Percentiles rank a stretch among this genome's conserved stretches.
Conservation (phyloP, 2,113 vertebrate genomes). For the Sturnus vulgaris region DNA sequence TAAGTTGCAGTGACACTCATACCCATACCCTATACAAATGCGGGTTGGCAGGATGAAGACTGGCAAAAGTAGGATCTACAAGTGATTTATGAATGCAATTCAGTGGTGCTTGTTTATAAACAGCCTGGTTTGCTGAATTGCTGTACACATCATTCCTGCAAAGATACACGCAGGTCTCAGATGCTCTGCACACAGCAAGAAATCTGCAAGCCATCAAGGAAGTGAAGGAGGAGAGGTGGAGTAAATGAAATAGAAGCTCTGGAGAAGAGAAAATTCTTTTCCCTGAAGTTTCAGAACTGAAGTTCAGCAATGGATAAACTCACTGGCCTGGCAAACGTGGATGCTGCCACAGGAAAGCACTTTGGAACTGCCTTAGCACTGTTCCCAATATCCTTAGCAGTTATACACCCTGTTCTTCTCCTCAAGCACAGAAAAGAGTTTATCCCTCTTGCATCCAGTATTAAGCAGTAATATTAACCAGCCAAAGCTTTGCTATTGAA, state of each 20-base stretch:
- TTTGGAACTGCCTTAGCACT: background rate
- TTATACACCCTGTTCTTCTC: constrained; percentile 12
- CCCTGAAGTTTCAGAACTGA: background rate
- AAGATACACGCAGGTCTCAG: background rate
- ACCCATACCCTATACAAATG: background rate
- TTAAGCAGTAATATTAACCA: constrained; percentile 32
- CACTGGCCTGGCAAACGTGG: background rate
- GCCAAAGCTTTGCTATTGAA: background rate
- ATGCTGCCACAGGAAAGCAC: background rate
- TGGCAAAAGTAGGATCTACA: background rate
- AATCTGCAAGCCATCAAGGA: background rate
- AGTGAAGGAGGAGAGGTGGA: background rate
- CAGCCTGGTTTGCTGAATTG: background rate
- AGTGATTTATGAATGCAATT: background rate
- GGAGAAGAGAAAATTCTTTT: background rate
- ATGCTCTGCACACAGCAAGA: background rate
- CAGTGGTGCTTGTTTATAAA: constrained; percentile 6
- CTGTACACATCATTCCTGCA: background rate
- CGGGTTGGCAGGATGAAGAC: background rate
- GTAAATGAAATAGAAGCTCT: background rate
- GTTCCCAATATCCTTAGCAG: background rate
- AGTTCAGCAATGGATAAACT: background rate
- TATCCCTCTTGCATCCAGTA: constrained; percentile 46
- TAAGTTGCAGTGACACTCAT: background rate
- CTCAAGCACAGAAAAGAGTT: constrained; percentile 11